Conservation (phyloP, 2,113 vertebrate genomes). For the Thunnus maccoyii region DNA sequence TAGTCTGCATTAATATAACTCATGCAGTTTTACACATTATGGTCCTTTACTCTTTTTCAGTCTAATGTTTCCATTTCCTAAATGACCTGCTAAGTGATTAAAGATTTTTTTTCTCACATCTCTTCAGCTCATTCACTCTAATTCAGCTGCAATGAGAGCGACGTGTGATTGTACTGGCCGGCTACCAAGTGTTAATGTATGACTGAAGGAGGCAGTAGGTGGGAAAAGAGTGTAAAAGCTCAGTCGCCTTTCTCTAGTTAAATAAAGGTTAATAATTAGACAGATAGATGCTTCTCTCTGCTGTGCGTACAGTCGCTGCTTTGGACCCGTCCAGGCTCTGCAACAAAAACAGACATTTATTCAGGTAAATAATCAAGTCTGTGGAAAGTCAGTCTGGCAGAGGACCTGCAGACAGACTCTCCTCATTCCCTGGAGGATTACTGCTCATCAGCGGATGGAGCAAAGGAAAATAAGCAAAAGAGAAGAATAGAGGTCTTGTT, state of each 20-base stretch:
- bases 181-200: conserved; percentile 24
- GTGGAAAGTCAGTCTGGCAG: conserved; percentile 20
- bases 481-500: conserved; percentile 5
- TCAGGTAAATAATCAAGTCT: neutral
- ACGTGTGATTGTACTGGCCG: conserved; percentile 3
- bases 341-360: neutral
- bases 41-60: too few relatives aligned
- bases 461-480: neutral
- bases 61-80: too few relatives aligned
- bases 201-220: conserved; percentile 3
- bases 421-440: conserved; percentile 19
- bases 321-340: neutral
- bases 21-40: too few relatives aligned
- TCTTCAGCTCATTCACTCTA: neutral
- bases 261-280: conserved; percentile 71
- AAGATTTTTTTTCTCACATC: neutral
- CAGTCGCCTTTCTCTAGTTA: conserved; percentile 27
- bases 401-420: conserved; percentile 8
- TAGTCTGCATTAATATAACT: too few relatives aligned
- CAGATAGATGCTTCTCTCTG: conserved; percentile 7
- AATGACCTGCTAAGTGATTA: neutral
- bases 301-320: neutral
- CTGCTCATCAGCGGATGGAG: neutral
- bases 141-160: conserved; percentile 8
- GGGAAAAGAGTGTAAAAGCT: conserved; percentile 21